These are phyloP conservation scores for Camponotus pennsylvanicus DNA, from an alignment of 1,140 invertebrate genomes.

Conservation along the genomic window DNA sequence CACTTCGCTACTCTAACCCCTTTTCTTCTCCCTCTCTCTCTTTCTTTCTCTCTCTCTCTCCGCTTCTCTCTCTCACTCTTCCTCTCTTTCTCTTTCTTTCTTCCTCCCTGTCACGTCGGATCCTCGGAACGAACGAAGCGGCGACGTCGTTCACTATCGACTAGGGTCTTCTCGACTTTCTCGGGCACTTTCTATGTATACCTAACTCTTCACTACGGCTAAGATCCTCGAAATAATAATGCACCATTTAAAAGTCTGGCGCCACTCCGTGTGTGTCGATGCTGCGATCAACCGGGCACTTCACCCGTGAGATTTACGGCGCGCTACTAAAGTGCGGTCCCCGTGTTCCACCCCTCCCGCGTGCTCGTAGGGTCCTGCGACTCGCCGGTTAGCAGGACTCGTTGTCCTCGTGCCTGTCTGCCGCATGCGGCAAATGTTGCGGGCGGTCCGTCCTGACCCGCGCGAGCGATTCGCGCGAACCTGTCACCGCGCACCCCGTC, in stretches of 20 bases:
- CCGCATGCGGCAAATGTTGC: slow-evolving; percentile 53
- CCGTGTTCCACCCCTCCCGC: slow-evolving; percentile 15
- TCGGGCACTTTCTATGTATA: slow-evolving; percentile 82
- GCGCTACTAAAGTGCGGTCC: not conserved
- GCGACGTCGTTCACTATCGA: slow-evolving; percentile 54
- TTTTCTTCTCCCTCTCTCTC: slow-evolving; percentile 38
- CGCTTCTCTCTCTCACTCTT: not conserved
- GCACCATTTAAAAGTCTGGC: slow-evolving; percentile 83
- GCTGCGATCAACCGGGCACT: slow-evolving; percentile 21
- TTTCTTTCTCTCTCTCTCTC: slow-evolving; percentile 9
- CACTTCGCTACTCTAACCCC: slow-evolving; percentile 48
- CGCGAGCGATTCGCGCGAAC: slow-evolving; percentile 15
- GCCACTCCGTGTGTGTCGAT: slow-evolving; percentile 23
- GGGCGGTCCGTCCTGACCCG: slow-evolving; percentile 40
- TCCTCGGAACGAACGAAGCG: slow-evolving; percentile 57
- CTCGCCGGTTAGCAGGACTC: slow-evolving; percentile 49
- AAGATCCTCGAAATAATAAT: slow-evolving; percentile 77
- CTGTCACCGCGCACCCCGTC: slow-evolving; percentile 3
- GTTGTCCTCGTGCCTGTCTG: not conserved
- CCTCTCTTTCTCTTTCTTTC: slow-evolving; percentile 12
- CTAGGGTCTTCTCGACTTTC: slow-evolving; percentile 84
- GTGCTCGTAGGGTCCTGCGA: slow-evolving; percentile 15
- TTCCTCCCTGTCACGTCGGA: slow-evolving; percentile 49
- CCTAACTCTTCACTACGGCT: slow-evolving; percentile 83
- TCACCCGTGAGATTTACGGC: slow-evolving; percentile 26